Evolutionary conservation across 2,888 invertebrate genomes (phyloP).

Genomic region (Elmis aenea): DNA sequence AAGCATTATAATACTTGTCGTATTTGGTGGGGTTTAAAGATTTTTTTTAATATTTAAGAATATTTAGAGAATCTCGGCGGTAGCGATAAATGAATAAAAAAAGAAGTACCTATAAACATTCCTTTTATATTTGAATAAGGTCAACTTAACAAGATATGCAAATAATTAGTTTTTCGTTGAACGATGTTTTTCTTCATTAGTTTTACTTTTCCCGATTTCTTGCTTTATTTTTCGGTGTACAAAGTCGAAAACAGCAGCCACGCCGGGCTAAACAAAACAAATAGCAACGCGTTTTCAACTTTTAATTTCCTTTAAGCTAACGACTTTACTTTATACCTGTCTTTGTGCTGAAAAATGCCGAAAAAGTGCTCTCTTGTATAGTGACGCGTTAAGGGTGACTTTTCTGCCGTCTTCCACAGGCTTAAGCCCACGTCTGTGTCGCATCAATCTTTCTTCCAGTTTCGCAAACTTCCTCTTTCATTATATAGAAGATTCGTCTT

Average conservation of each 20-base stretch:
- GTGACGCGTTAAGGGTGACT: constrained; percentile 14
- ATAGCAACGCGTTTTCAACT: constrained; percentile 34
- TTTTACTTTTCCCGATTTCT: too few species aligned
- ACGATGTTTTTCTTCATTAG: too few species aligned
- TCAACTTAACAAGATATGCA: too few species aligned
- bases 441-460: constrained; percentile 38
- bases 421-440: constrained; percentile 25
- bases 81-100: too few species aligned
- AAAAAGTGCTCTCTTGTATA: constrained; percentile 5
- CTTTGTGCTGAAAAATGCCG: constrained; percentile 17
- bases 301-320: constrained; percentile 39
- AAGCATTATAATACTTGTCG: too few species aligned
- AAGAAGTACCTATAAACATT: too few species aligned
- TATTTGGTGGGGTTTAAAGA: too few species aligned
- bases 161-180: too few species aligned
- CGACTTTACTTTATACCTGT: constrained; percentile 37
- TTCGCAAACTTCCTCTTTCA: constrained; percentile 39
- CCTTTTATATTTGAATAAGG: too few species aligned
- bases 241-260: constrained; percentile 8
- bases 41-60: too few species aligned
- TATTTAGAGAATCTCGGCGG: too few species aligned
- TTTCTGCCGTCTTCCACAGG: constrained; percentile 15
- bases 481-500: constrained; percentile 42
- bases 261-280: constrained; percentile 30
- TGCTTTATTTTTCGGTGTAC: constrained; percentile 3